Base-by-base conservation (phyloP, 37 sponge, comb jelly and placozoan genomes). In the Beroe forskalii region DNA sequence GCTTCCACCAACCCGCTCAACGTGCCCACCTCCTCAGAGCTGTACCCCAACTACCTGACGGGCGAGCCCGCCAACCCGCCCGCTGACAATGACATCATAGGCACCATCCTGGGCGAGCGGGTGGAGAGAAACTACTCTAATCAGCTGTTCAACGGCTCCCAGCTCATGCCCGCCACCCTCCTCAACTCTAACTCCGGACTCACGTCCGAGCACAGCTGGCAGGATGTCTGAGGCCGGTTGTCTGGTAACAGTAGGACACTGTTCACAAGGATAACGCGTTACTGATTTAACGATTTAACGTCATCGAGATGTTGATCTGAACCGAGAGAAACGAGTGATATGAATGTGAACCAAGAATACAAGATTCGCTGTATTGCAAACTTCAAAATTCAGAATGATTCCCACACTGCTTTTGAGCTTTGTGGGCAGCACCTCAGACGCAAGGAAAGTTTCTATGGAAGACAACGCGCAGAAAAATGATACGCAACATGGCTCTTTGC, bases 41-140 rank as follows among this genome's bases (percentile, higher is more conserved):
- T 80, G 55, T 80, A 80, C 28, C 86, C 86, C 2, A 38, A 33
- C 6, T 80, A 80, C 31, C 25, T 80, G 86, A 80, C 55, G 38
- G 35, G 55, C 30, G 86, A 80, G 44, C 24, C 25, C 4, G 30
- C 31, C 4, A 80, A 80, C 55, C 25, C 31, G 1, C 30, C 12
- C 28, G 30, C n/a, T 4, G 55, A 80, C 55, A n/a, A 19, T 1
- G 86, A 80, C 55, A 80, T 80, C 42, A 80, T 80, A 25, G 35
- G 86, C 31, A 80, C 86, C 3, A 80, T 80, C 30, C 55, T 80
- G 27, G 86, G 86, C 27, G 86, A 80, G 31, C 1, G 55, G 35
- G 55, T 37, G 8, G 86, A 80, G 86, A 80, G 86, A 30, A 41
- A 80, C 55, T 80, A 80, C 27, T 27, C 86, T n/a, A 80, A 80